Evolutionary conservation across 2,888 invertebrate genomes (phyloP).

Genomic region (Euphydryas editha): DNA sequence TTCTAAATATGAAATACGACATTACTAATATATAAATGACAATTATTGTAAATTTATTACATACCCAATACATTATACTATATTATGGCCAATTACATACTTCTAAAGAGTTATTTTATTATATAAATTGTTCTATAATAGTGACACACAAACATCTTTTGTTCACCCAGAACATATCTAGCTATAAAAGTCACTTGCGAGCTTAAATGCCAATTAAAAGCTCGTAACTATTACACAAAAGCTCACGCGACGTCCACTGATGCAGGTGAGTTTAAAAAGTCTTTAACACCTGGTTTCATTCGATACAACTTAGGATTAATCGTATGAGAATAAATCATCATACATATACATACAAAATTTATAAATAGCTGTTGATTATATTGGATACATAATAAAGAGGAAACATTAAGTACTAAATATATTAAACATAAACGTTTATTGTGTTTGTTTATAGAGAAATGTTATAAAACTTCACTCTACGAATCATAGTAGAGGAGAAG

Average conservation of each 20-base stretch:
- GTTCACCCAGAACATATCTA: conserved; percentile 1
- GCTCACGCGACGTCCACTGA: conserved; percentile 13
- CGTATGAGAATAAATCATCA: not conserved
- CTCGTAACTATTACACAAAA: conserved; percentile 18
- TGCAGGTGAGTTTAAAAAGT: conserved; percentile 3
- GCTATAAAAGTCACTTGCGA: conserved; percentile 24
- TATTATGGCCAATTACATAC: no score
- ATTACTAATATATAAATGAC: no score
- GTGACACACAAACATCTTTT: not conserved
- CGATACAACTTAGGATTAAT: not conserved
- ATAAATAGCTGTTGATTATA: no score
- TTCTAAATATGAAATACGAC: no score
- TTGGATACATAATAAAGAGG: no score
- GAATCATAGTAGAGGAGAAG: no score
- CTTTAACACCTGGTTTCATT: conserved; percentile 10
- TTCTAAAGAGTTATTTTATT: not conserved
- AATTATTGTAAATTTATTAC: no score
- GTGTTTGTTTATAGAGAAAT: no score
- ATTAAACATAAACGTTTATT: no score
- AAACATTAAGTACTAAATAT: no score
- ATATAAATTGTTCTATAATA: not conserved
- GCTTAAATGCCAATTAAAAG: conserved; percentile 25
- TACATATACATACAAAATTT: not conserved
- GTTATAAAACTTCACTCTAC: no score
- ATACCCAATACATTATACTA: no score